These are phyloP conservation scores for Neolamprologus longior DNA, from an alignment of 2,113 vertebrate genomes.

Conservation along the genomic window DNA sequence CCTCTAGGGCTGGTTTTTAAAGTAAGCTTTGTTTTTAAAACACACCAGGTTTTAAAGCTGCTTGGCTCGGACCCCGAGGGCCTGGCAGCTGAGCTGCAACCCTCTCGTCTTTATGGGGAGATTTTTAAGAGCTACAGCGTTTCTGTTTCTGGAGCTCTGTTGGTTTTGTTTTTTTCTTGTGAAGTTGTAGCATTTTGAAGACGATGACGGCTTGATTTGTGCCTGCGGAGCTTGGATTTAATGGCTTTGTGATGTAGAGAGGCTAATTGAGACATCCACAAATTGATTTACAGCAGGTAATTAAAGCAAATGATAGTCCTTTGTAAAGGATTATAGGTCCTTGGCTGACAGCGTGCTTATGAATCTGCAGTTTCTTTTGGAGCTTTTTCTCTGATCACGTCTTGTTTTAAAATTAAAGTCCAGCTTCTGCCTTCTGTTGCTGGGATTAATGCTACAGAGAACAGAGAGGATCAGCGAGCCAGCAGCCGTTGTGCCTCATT, in stretches of 20 bases:
- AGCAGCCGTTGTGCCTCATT: conserved; percentile 10
- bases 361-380: neutral
- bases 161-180: neutral
- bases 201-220: neutral
- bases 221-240: neutral
- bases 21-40: neutral
- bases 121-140: neutral
- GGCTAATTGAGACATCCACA: conserved; percentile 18
- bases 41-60: neutral
- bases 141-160: neutral
- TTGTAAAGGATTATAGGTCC: neutral
- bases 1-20: neutral
- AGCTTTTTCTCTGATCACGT: neutral
- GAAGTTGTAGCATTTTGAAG: neutral
- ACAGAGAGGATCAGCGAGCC: neutral
- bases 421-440: neutral
- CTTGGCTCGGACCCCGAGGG: neutral
- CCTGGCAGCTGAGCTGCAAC: neutral
- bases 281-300: neutral
- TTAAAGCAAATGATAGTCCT: conserved; percentile 11
- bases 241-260: neutral
- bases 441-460: neutral
- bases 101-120: neutral
- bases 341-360: neutral
- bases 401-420: neutral